These are phyloP conservation scores for Alexandromys fortis DNA, from an alignment of 2,113 vertebrate species.

Conservation along the genomic window DNA sequence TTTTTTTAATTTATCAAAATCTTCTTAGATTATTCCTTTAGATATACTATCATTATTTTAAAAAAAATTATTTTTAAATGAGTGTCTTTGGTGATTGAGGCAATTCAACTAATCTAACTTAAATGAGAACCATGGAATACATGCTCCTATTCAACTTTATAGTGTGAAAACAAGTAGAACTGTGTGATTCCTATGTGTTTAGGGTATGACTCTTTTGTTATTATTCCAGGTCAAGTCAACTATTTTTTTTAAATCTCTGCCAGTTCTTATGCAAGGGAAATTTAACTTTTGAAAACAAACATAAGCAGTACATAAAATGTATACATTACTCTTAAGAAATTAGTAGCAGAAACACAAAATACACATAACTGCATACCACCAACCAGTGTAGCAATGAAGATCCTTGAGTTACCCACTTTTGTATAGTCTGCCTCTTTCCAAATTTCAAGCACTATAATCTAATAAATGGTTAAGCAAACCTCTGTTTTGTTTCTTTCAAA, in stretches of 20 bases:
- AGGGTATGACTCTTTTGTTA: not conserved
- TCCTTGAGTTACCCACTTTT: not conserved
- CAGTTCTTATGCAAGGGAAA: not conserved
- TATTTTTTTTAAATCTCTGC: not conserved
- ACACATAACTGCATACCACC: not conserved
- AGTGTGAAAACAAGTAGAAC: not conserved
- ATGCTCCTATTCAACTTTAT: not conserved
- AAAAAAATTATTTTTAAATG: not conserved
- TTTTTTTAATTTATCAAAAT: constrained; percentile 58
- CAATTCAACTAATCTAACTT: constrained; percentile 43
- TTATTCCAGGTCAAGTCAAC: not conserved
- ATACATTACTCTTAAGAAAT: not conserved
- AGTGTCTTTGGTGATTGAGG: not conserved
- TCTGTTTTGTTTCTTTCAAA: not conserved
- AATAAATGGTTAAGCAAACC: not conserved
- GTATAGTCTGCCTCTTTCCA: not conserved
- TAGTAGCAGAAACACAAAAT: not conserved
- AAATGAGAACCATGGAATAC: not conserved
- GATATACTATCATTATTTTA: not conserved
- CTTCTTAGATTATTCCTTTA: constrained; percentile 52
- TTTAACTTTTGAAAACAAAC: too few relatives aligned
- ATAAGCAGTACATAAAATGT: not conserved
- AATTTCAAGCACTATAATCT: not conserved
- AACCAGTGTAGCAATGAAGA: not conserved
- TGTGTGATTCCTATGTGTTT: not conserved